Evolutionary conservation across 2,797 vertebrate genomes (phyloP).

Genomic region (Syndactyla subalaris): DNA sequence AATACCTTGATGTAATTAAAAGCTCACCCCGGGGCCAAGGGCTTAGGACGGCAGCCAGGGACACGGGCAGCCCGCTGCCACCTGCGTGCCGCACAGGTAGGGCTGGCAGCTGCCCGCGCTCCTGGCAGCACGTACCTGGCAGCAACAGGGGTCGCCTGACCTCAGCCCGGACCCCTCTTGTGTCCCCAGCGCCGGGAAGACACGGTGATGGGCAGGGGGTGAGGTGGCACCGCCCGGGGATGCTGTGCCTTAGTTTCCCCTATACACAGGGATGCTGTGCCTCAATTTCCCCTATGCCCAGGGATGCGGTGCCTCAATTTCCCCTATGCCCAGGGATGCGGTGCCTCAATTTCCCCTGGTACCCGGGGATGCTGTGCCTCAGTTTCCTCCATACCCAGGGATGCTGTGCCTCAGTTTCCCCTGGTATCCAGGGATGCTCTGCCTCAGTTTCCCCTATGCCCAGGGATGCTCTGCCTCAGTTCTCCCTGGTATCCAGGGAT

Average conservation of each 20-base stretch:
- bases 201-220: not conserved
- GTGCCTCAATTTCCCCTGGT: too few species aligned
- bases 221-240: not conserved
- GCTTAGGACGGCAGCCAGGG: constrained; percentile 48
- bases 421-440: too few species aligned
- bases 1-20: constrained; percentile 57
- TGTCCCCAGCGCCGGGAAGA: fast-evolving
- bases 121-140: not conserved
- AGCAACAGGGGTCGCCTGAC: not conserved
- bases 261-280: not conserved
- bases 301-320: too few species aligned
- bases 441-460: too few species aligned
- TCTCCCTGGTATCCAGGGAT: too few species aligned
- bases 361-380: too few species aligned
- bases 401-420: too few species aligned
- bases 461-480: too few species aligned
- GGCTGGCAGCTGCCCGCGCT: not conserved
- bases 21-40: constrained; percentile 8
- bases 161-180: not conserved
- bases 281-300: not conserved
- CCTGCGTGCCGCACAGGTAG: not conserved
- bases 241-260: too few species aligned
- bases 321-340: too few species aligned
- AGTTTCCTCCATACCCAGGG: too few species aligned
- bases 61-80: not conserved